Evolutionary conservation across 2,113 vertebrate species (phyloP).

Genomic region (Trogon surrucura): DNA sequence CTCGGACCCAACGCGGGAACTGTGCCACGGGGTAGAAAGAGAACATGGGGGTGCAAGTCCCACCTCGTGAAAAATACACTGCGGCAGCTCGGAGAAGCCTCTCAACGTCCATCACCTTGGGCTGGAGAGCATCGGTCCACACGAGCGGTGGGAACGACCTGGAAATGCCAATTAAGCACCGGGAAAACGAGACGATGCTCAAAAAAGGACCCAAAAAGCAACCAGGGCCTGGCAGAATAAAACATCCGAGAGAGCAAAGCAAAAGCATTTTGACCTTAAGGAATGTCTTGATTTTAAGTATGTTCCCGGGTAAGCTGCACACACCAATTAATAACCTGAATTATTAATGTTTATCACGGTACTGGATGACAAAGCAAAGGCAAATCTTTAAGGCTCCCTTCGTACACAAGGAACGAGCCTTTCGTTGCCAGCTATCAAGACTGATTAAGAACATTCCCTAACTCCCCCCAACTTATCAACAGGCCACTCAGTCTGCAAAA

Average conservation of each 20-base stretch:
- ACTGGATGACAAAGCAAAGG: neutral
- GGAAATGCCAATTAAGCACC: neutral
- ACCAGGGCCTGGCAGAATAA: neutral
- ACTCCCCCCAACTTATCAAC: fast-evolving
- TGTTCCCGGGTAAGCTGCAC: neutral
- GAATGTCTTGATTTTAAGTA: neutral
- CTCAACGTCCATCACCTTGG: neutral
- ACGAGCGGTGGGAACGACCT: neutral
- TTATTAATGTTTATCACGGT: neutral
- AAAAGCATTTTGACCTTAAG: neutral
- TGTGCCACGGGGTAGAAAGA: neutral
- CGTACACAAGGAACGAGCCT: neutral
- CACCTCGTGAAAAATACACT: neutral
- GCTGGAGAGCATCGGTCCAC: neutral
- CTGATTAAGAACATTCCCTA: neutral
- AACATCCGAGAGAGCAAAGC: neutral
- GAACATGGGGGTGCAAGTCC: neutral
- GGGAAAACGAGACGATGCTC: neutral
- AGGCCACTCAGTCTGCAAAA: neutral
- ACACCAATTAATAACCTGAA: neutral
- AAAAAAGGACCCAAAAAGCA: neutral
- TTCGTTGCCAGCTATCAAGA: neutral
- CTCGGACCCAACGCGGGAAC: neutral
- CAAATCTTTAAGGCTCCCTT: neutral
- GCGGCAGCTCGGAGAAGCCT: neutral